Base-by-base conservation (phyloP, 2,113 vertebrate species). In the Halichoerus grypus region DNA sequence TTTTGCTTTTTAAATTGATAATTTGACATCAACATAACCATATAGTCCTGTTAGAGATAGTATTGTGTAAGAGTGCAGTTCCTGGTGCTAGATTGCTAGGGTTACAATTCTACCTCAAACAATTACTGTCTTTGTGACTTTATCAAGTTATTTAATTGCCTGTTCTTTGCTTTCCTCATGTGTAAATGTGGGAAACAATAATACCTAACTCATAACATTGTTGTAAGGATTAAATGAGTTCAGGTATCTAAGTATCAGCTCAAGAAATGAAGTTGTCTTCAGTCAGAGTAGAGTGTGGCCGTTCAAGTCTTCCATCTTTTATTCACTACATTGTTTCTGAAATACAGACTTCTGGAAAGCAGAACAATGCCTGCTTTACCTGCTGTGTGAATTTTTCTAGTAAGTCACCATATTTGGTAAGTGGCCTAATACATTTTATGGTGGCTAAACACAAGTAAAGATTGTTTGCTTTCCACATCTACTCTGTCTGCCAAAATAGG, bases 361-460 rank as follows among this genome's bases (percentile, higher is more conserved):
- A 86, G 88, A 90, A 46, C 59, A 9, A 14, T 79, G 46, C 46
- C 28, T 86, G 15, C 39, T 81, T 61, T 53, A 67, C 39, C 33
- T 28, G 26, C 1, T 14, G 33, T 83, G 67, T 93, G 77, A 24
- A 22, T 61, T 42, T 84, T 46, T 80, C 59, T n/a, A 74, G 4
- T 59, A 81, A 87, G 59, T 42, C 59, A 24, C 69, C 21, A 1
- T n/a, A 33, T 90, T 46, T 95, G 76, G 36, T 49, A 91, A 79
- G 33, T 79, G 21, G 33, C 21, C 36, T 69, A 55, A 69, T 61
- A 42, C 24, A 39, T 55, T 87, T 80, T 85, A 39, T 46, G n/a
- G n/a, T 61, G 79, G 65, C 85, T 96, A 82, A 92, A 57, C 21
- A 53, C 33, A 85, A 89, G 82, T 59, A 88, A 93, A 61, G 24